Conservation (phyloP, 1,140 invertebrate species). For the Stegodyphus mimosarum region DNA sequence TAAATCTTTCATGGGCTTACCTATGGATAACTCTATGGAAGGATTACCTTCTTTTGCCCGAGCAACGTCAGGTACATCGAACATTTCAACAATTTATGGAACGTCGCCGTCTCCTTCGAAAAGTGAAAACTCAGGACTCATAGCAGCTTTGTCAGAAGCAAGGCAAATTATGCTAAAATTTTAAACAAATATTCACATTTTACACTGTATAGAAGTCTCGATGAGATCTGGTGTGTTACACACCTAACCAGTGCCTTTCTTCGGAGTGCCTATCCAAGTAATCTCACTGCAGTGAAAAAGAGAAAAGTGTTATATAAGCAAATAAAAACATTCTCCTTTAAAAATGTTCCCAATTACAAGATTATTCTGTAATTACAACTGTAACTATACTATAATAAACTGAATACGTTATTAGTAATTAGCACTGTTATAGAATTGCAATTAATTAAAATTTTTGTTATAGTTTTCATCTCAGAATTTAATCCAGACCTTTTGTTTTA, state of each 20-base stretch:
- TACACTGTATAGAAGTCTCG: background rate
- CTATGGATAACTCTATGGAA: slow-evolving; percentile 32
- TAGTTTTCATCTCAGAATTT: too few relatives aligned
- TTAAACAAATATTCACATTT: background rate
- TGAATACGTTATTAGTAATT: too few relatives aligned
- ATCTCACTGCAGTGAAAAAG: background rate
- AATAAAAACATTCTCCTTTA: too few relatives aligned
- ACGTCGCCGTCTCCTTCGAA: slow-evolving; percentile 19
- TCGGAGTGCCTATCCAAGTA: background rate
- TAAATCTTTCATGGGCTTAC: slow-evolving; percentile 32
- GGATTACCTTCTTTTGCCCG: slow-evolving; percentile 10
- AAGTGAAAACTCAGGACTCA: slow-evolving; percentile 54
- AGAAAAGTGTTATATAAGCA: too few relatives aligned
- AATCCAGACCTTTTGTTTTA: too few relatives aligned
- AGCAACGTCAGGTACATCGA: slow-evolving; percentile 8
- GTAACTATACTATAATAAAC: too few relatives aligned
- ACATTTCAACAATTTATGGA: slow-evolving; percentile 43
- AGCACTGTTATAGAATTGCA: too few relatives aligned
- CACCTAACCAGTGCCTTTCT: background rate
- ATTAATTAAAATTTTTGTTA: too few relatives aligned
- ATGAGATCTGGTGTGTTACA: background rate
- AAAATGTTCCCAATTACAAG: too few relatives aligned
- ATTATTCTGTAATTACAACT: too few relatives aligned
- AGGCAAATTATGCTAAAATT: slow-evolving; percentile 52
- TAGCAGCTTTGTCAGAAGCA: slow-evolving; percentile 47